phyloP scores from a whole-genome alignment of 2,797 vertebrate species.

The Telmatherina bonti region DNA sequence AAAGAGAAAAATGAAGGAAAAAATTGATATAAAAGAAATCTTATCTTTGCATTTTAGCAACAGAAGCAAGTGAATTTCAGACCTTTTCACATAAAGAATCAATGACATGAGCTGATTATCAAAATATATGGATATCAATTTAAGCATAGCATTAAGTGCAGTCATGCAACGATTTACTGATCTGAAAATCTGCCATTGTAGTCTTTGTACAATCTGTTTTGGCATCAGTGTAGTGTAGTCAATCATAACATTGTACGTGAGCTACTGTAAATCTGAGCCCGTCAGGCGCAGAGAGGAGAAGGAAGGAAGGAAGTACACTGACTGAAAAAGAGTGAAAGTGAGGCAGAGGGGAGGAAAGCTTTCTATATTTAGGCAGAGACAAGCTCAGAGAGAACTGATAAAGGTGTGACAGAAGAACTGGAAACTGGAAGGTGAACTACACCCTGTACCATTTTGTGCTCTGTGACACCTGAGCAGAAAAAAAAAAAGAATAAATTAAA shows the following conservation, averaged over 20 bases:
- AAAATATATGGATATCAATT: neutral
- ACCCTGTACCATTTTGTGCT: conserved; percentile 1
- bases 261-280: conserved; percentile 26
- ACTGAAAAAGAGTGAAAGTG: conserved; percentile 10
- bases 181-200: neutral
- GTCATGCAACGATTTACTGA: neutral
- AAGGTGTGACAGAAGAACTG: conserved; percentile 50
- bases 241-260: conserved; percentile 33
- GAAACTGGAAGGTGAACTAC: conserved; percentile 27
- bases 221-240: conserved; percentile 12
- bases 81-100: neutral
- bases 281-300: conserved; percentile 22
- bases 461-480: conserved; percentile 21
- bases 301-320: conserved; percentile 38
- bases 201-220: conserved; percentile 18
- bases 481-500: conserved; percentile 34
- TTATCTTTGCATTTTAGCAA: neutral
- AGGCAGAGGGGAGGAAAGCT: conserved; percentile 26
- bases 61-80: neutral
- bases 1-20: neutral
- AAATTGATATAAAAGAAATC: neutral
- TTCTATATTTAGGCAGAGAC: conserved; percentile 61
- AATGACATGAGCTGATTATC: neutral
- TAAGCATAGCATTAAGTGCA: neutral
- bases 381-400: conserved; percentile 33